Evolutionary conservation across 2,113 vertebrate species (phyloP).

Genomic region (Myotis brandtii): DNA sequence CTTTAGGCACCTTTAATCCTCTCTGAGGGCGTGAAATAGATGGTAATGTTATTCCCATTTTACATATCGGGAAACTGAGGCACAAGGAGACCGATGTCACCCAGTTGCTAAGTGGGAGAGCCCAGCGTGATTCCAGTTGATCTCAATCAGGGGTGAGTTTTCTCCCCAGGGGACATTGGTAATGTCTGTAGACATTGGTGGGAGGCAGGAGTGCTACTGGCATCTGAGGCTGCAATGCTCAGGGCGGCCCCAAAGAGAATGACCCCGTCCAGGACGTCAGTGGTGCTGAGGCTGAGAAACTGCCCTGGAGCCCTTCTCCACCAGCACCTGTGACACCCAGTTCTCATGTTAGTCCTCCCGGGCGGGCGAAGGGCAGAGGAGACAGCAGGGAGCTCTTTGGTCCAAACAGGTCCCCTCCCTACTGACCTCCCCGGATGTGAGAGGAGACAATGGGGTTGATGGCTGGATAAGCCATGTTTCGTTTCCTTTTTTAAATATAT

Average conservation of each 20-base stretch:
- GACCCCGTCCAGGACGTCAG: rapidly evolving
- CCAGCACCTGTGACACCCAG: rapidly evolving
- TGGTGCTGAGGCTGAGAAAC: background rate
- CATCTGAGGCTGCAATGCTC: rapidly evolving
- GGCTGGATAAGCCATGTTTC: background rate
- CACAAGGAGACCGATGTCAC: background rate
- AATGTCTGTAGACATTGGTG: background rate
- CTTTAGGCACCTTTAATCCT: background rate
- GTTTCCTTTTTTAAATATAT: too few relatives aligned
- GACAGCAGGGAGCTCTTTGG: background rate
- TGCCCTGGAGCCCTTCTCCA: too few relatives aligned
- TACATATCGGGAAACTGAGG: background rate
- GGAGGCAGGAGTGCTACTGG: background rate
- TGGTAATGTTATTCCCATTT: background rate
- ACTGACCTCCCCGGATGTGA: rapidly evolving
- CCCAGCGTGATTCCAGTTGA: background rate
- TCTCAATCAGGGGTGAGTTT: rapidly evolving
- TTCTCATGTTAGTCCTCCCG: background rate
- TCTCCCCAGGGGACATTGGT: background rate
- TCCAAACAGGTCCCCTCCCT: background rate
- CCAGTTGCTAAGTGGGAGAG: too few relatives aligned
- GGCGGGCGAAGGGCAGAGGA: background rate
- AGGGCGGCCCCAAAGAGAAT: background rate
- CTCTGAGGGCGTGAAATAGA: background rate
- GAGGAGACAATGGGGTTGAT: background rate